Base-by-base conservation (phyloP, 2,113 vertebrate species). In the Empidonax alnorum region DNA sequence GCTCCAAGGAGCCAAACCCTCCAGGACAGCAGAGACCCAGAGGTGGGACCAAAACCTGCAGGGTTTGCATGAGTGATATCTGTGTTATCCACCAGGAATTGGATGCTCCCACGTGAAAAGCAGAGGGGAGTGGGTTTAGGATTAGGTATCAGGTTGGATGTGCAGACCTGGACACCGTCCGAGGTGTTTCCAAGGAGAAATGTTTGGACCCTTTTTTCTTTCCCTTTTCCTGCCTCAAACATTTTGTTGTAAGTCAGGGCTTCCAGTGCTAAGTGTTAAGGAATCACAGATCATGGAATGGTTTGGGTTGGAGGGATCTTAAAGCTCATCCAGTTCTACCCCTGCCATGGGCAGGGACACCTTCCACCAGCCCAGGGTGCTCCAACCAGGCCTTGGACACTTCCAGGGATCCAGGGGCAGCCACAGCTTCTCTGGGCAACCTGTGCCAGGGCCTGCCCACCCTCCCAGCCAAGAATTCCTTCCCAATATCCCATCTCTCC, bases 1-100 rank as follows among this genome's bases (percentile, higher is more conserved):
- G 42, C 82, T 19, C 15, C 4, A 0, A 0, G 10, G 41, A 47
- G 27, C n/a, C 2, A 3, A 78, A 13, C 4, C 21, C 25, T 1
- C 13, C 1, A 1, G 25, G n/a, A 10, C 21, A 56, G 74, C 52
- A 72, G 35, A 37, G 28, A 16, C 50, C 55, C 41, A 17, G 39
- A 19, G n/a, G 12, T 35, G 66, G 31, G 9, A 56, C 52, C 7
- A 27, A 5, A 44, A 18, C 2, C 24, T 27, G 46, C 55, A 62
- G 55, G 19, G 35, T 28, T 63, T 37, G 18, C 19, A 0, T 68
- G 6, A 14, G 1, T 12, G 39, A 2, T 7, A 8, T 0, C 10
- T 27, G 6, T 49, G 56, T 39, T 10, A 28, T 63, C 24, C 18
- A 4, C 10, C 1, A 27, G 72, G 59, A 66, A 6, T 47, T 37